A percentile compares a stretch with the other conserved stretches of the same genome.
These are phyloP conservation scores for Tetraneura akinire DNA, from an alignment of 1,140 invertebrate genomes.

Conservation along the genomic window DNA sequence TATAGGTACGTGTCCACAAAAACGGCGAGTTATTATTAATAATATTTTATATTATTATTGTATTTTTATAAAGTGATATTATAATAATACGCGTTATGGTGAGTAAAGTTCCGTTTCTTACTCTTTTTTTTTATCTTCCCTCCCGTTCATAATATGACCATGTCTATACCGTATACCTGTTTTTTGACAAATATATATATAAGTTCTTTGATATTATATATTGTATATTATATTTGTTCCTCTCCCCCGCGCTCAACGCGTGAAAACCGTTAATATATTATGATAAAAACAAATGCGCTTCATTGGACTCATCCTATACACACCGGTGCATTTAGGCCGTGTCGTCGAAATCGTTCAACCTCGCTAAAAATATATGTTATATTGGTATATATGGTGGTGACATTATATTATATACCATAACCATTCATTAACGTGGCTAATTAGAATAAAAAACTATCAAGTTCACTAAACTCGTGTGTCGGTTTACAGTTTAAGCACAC, in stretches of 20 bases:
- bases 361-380: too few species aligned
- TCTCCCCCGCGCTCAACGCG: too few species aligned
- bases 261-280: background rate
- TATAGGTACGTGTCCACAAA: background rate
- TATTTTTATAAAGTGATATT: too few species aligned
- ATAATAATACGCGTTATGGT: background rate
- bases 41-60: background rate
- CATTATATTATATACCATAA: too few species aligned
- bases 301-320: background rate
- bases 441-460: slow-evolving; percentile 18
- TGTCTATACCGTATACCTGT: too few species aligned
- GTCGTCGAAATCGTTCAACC: background rate
- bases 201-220: background rate
- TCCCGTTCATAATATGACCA: background rate
- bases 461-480: slow-evolving; percentile 27
- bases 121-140: background rate
- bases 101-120: background rate
- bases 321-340: background rate
- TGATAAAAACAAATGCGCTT: background rate
- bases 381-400: too few species aligned
- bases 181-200: too few species aligned
- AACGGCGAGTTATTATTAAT: background rate
- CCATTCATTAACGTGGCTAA: background rate
- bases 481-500: slow-evolving; percentile 17
- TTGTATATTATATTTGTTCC: background rate